Conservation (phyloP, 2,797 vertebrate species). For the Anabas testudineus region DNA sequence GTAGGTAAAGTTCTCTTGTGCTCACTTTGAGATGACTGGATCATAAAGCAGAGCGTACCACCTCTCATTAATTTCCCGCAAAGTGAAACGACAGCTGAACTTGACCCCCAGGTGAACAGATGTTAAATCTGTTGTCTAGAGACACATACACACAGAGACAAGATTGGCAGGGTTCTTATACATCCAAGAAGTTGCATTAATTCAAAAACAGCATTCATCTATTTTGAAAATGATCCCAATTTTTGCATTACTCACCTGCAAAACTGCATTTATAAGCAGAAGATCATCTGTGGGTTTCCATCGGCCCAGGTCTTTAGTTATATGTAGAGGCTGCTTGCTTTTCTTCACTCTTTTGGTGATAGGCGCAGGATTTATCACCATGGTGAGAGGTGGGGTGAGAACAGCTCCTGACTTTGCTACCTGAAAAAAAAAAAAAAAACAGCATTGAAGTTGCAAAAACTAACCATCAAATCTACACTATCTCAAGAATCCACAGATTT, state of each 20-base stretch:
- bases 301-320: conserved; percentile 94
- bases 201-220: not conserved
- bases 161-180: not conserved
- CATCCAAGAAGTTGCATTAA: not conserved
- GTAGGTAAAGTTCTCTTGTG: not conserved
- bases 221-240: not conserved
- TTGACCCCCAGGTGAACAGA: conserved; percentile 96
- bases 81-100: conserved; percentile 97
- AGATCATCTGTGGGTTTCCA: conserved; percentile 97
- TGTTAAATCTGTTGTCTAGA: conserved; percentile 93
- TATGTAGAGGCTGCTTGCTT: conserved; percentile 94
- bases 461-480: not conserved
- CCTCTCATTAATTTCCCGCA: conserved; percentile 95
- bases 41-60: conserved; percentile 97
- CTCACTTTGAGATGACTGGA: conserved; percentile 95
- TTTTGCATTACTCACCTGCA: conserved; percentile 85
- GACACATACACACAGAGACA: conserved; percentile 18
- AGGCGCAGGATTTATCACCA: conserved; percentile 85
- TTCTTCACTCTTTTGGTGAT: conserved; percentile 96
- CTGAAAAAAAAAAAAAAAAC: conserved; percentile 65
- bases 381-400: conserved; percentile 87
- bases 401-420: conserved; percentile 88
- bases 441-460: not conserved
- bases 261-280: conserved; percentile 93
- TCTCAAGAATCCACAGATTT: not conserved